Evolutionary conservation across 1,140 invertebrate species (phyloP), one percentile per base, ranked within the genome.

Genomic region (Myzus persicae): DNA sequence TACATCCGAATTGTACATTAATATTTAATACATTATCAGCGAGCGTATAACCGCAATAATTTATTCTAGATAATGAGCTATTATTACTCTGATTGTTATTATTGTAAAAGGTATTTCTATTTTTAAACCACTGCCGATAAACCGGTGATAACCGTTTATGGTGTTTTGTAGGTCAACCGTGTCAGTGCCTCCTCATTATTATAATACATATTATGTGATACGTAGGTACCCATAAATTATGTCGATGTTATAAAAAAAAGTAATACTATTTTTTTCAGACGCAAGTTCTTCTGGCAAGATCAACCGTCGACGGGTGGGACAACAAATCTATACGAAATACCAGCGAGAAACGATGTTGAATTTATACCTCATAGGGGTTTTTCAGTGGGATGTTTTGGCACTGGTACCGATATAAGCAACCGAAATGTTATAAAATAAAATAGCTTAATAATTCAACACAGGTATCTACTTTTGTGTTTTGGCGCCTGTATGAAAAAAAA

Each of bases 61-160:
- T n/a, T 76, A 76, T 31, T n/a, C 4, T 51, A 76, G 31, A 76
- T 76, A n/a, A 76, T 31, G n/a, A 76, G 59, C 59, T 76, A 76
- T 76, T 76, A 76, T 76, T 76, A 76, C 59, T n/a, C n/a, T 76
- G 59, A 76, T 76, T 76, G 59, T 76, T 76, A 76, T 76, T 76
- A n/a, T 76, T 76, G 31, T n/a, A n/a, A n/a, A 76, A 76, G 18
- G 31, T n/a, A 76, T 76, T 76, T 76, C 59, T 76, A 76, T 76
- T n/a, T 76, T 76, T 76, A 76, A 76, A 18, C n/a, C 31, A 76
- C 14, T n/a, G n/a, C 31, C 59, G 59, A 76, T 76, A 76, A 76
- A 76, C 59, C 59, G 31, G 14, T 76, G 59, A 76, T 76, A 76
- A 76, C 59, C 59, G 59, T 76, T 76, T 76, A n/a, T 76, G 59